A percentile compares a stretch with the other conserved stretches of the same genome.
phyloP scores from a whole-genome alignment of 2,888 invertebrate species.

The Euplexia lucipara region DNA sequence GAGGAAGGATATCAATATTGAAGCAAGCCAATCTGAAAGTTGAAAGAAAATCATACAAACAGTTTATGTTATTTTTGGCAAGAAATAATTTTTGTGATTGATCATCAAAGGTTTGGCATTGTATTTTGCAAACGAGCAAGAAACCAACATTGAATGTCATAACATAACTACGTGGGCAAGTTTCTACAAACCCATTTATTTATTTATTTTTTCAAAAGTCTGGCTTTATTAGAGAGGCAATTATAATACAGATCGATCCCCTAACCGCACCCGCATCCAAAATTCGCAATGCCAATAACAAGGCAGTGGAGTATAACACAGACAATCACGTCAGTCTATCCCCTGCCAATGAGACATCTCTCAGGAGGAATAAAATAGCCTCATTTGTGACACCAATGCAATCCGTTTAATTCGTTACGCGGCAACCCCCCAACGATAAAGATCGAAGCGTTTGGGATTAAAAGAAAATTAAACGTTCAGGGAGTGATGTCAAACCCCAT shows the following conservation, averaged over 20 bases:
- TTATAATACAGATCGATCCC: slow-evolving; percentile 52
- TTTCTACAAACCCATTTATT: background rate
- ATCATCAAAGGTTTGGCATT: background rate
- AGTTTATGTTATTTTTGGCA: background rate
- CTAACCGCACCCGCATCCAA: slow-evolving; percentile 37
- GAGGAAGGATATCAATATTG: slow-evolving; percentile 19
- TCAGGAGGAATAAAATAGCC: slow-evolving; percentile 87
- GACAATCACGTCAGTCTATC: slow-evolving; percentile 78
- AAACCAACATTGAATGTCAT: too few species aligned
- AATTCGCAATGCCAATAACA: slow-evolving; percentile 71
- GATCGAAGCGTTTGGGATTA: slow-evolving; percentile 88
- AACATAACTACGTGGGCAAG: too few species aligned
- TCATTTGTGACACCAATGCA: slow-evolving; percentile 90
- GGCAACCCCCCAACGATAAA: slow-evolving; percentile 87
- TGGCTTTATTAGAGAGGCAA: slow-evolving; percentile 19
- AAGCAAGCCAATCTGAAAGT: slow-evolving; percentile 11
- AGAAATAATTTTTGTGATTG: background rate
- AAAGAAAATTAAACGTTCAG: slow-evolving; percentile 90
- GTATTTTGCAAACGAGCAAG: too few species aligned
- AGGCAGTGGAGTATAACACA: slow-evolving; percentile 74
- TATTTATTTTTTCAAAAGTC: background rate
- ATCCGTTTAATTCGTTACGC: slow-evolving; percentile 89
- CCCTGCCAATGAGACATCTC: slow-evolving; percentile 76
- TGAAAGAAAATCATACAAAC: background rate
- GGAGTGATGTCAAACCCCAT: slow-evolving; percentile 85